Evolutionary conservation across 2,888 invertebrate species (phyloP).

Genomic region (Drosophila meridionalis): DNA sequence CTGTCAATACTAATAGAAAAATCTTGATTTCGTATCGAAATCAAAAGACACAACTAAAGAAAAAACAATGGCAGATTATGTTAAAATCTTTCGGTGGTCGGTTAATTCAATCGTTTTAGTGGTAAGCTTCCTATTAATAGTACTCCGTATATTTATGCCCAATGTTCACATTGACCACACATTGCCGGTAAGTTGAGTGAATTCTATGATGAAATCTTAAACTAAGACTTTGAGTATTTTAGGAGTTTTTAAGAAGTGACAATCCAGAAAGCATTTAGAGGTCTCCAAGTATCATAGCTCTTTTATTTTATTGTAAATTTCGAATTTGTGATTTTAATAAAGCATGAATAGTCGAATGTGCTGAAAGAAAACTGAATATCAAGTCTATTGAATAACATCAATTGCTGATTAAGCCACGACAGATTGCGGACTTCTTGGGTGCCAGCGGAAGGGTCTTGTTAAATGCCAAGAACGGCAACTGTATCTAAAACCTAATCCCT

Average conservation of each 20-base stretch:
- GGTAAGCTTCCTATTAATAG: neutral
- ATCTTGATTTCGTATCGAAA: neutral
- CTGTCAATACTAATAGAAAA: too few relatives aligned
- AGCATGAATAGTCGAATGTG: neutral
- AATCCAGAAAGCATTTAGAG: neutral
- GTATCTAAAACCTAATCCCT: neutral
- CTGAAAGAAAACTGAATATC: neutral
- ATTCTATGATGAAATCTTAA: neutral
- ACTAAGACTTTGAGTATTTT: neutral
- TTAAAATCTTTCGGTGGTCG: conserved; percentile 6
- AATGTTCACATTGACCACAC: fast-evolving
- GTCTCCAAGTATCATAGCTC: too few relatives aligned
- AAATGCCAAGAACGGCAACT: conserved; percentile 1
- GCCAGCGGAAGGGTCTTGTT: neutral
- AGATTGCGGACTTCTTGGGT: too few relatives aligned
- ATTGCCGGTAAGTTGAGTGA: neutral
- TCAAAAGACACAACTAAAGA: neutral
- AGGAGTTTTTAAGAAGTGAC: neutral
- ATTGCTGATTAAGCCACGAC: neutral
- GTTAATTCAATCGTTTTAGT: neutral
- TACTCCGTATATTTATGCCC: neutral
- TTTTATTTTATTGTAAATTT: neutral
- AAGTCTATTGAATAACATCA: neutral
- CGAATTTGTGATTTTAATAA: neutral
- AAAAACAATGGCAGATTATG: neutral